A percentile compares a stretch with the other conserved stretches of the same genome.
Conservation (phyloP, 2,113 vertebrate species). For the Pristiophorus japonicus region DNA sequence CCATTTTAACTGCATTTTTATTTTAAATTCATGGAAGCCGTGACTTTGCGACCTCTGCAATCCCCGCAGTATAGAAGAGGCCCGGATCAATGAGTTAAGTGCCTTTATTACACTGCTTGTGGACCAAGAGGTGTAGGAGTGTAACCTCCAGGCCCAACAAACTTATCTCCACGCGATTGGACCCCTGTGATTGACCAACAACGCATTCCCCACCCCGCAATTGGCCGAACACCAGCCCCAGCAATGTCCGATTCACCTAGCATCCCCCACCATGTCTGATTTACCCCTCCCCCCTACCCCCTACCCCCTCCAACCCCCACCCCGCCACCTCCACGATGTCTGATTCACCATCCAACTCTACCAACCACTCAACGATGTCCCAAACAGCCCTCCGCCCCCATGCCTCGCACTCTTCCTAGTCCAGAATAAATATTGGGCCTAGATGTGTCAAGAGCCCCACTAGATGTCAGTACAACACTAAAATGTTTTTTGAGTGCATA, state of each 20-base stretch:
- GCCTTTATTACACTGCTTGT: background rate
- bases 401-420: background rate
- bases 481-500: background rate
- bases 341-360: too few relatives aligned
- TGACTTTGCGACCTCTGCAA: background rate
- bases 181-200: background rate
- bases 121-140: background rate
- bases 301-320: background rate
- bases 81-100: too few relatives aligned
- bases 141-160: background rate
- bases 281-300: background rate
- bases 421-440: background rate
- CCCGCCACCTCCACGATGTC: background rate
- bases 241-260: background rate
- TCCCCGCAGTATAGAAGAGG: background rate
- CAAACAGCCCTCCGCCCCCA: too few relatives aligned
- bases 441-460: background rate
- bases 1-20: background rate
- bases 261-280: background rate
- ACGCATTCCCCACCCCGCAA: background rate
- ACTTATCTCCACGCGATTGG: background rate
- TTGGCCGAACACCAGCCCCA: background rate
- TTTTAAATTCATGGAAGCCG: background rate
- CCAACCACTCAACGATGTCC: too few relatives aligned
- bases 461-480: slow-evolving; percentile 28